phyloP scores from a whole-genome alignment of 2,113 vertebrate species.

The Myocastor coypus region DNA sequence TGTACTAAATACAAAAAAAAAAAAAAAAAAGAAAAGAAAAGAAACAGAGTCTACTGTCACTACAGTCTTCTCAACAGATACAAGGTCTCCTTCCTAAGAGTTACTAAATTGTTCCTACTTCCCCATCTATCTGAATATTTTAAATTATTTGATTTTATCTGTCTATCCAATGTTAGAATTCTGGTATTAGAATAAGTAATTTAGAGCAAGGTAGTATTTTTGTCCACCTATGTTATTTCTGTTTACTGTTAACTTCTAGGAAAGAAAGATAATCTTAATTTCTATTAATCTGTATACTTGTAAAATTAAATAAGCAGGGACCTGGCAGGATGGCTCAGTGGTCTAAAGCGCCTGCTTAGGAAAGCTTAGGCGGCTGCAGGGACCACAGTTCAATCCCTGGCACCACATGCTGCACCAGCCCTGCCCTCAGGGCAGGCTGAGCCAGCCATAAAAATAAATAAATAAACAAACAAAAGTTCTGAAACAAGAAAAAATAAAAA shows the following conservation, averaged over 20 bases:
- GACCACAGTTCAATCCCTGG: no score
- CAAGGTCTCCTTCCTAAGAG: background rate
- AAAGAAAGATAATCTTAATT: slow-evolving; percentile 33
- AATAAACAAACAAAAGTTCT: no score
- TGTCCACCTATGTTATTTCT: slow-evolving; percentile 28
- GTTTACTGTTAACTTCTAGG: slow-evolving; percentile 7
- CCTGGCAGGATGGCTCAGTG: no score
- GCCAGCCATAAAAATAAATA: no score
- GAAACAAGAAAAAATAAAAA: no score
- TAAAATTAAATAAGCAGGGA: slow-evolving; percentile 45
- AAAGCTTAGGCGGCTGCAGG: no score
- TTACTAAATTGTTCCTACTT: background rate
- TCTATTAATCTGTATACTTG: background rate
- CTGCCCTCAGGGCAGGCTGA: no score
- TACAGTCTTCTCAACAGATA: background rate
- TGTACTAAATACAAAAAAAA: no score
- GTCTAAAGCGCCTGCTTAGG: no score
- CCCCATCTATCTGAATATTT: background rate
- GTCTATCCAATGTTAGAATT: slow-evolving; percentile 24
- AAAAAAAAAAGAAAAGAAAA: no score
- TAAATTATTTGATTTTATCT: background rate
- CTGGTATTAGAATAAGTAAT: background rate
- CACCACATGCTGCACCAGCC: no score
- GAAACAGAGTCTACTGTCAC: background rate
- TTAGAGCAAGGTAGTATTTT: background rate